Base-by-base conservation (phyloP, 2,888 invertebrate species). In the Noctua pronuba region DNA sequence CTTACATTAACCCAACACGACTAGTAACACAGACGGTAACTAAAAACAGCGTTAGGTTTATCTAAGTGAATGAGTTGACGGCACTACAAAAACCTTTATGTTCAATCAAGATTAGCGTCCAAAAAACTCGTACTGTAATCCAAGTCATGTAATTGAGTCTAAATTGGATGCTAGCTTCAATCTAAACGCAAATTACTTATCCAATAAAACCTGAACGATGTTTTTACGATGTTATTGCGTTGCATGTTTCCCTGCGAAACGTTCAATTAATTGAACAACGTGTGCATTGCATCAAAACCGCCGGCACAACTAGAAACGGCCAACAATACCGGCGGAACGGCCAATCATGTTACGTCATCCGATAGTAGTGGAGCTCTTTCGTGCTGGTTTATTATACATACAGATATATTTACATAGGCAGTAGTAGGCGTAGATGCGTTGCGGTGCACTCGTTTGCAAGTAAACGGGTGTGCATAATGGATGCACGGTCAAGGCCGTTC, bases 391-490 rank as follows among this genome's bases (percentile, higher is more conserved):
- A 85, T 82, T 88, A 86, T 86, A 88, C 79, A 83, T 83, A 89
- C 78, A 90, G 78, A 84, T 55, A 86, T 88, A 89, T 90, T 89
- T 88, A 88, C 89, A 89, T 88, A 90, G 90, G 89, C 86, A 77
- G 85, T 86, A 86, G 90, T 91, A 92, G 90, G 90, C 89, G 90
- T 91, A 93, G 94, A 94, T 93, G 93, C 93, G 92, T 94, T 93
- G 93, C 92, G 92, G 90, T 95, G 95, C 95, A 95, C 94, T 95
- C 93, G 94, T 95, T 95, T 93, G 94, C 94, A 94, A 95, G 95
- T 94, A 95, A 95, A 95, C 95, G 92, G 94, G 93, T 95, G 94
- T 95, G 95, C 94, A 95, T 96, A 96, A 95, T 96, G 93, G 94
- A 95, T 95, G 94, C 93, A 94, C 95, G 95, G 95, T 95, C 96